These are phyloP conservation scores for Papilio xuthus DNA, from an alignment of 1,140 invertebrate species.

Conservation along the genomic window DNA sequence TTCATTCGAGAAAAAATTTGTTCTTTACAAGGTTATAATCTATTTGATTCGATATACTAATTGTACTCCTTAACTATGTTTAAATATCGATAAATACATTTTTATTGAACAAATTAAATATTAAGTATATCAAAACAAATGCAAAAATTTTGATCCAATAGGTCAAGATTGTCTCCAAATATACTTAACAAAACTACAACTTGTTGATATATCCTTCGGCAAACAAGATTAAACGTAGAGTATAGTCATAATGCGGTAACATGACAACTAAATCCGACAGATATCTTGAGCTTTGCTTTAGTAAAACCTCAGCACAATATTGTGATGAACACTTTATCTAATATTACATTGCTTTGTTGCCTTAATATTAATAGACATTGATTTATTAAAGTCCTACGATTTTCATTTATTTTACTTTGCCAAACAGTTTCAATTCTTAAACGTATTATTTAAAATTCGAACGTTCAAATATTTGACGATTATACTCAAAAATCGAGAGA, in stretches of 20 bases:
- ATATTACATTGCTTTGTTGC: background rate
- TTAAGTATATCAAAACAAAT: background rate
- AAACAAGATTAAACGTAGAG: background rate
- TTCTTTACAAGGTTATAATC: background rate
- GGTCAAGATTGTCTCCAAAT: background rate
- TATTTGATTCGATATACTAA: background rate
- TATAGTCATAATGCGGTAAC: background rate
- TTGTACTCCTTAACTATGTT: background rate
- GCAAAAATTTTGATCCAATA: too few relatives aligned
- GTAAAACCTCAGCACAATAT: background rate
- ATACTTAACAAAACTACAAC: background rate
- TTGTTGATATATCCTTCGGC: background rate
- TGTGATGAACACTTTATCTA: background rate
- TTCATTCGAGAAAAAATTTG: background rate
- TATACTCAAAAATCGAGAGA: conserved; percentile 22
- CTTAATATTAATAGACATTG: background rate
- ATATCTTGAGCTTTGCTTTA: conserved; percentile 10
- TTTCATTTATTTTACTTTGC: background rate
- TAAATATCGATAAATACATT: background rate
- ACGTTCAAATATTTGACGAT: conserved; percentile 31
- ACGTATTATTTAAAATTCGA: background rate
- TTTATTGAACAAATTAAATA: background rate
- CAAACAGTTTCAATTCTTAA: background rate
- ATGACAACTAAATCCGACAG: conserved; percentile 17
- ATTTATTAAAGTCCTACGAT: background rate